Evolutionary conservation across 2,113 vertebrate species (phyloP), one percentile per base, ranked within the genome.

Genomic region (Apus apus): DNA sequence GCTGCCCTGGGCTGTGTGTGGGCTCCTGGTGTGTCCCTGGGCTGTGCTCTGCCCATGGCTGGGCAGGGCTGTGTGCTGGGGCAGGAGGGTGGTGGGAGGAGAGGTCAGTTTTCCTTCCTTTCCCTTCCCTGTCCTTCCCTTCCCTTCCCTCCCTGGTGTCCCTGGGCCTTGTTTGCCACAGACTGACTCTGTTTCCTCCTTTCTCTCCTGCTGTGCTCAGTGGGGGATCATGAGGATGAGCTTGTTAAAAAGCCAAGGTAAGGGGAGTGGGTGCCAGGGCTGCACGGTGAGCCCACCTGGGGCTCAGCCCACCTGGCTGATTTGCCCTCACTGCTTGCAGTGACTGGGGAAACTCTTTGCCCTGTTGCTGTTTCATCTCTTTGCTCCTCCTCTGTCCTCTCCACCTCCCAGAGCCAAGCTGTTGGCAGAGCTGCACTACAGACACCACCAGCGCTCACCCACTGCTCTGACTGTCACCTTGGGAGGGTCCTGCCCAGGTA

Each of bases 211-310:
- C 93, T 98, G 93, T 78, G 1, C 97, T 93, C 96, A 99, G 99
- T 99, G 99, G 99, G 99, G 98, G 99, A 99, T 97, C 99, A 97
- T 89, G 98, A 99, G 97, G 99, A 99, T 97, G 99, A 99, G 75
- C 94, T 72, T 96, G 96, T 99, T 98, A 99, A 98, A 98, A 98
- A 97, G 96, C 97, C 98, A 95, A 99, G 99, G 99, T 99, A 99
- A 99, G 97, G 57, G 50, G 58, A 7, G 50, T 4, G 22, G 38
- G 34, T 18, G 15, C 20, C 50, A 22, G 30, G 34, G 58, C 6
- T 4, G 34, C 73, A 85, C 32, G 45, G 64, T 32, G 51, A 15
- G 51, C 25, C 51, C 51, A 53, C 25, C 25, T 13, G 23, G 51
- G 51, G 51, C 51, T 53, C 51, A 14, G 51, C 13, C 51, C 51